Evolutionary conservation across 2,888 invertebrate species (phyloP).

Genomic region (Mythimna lalbum): DNA sequence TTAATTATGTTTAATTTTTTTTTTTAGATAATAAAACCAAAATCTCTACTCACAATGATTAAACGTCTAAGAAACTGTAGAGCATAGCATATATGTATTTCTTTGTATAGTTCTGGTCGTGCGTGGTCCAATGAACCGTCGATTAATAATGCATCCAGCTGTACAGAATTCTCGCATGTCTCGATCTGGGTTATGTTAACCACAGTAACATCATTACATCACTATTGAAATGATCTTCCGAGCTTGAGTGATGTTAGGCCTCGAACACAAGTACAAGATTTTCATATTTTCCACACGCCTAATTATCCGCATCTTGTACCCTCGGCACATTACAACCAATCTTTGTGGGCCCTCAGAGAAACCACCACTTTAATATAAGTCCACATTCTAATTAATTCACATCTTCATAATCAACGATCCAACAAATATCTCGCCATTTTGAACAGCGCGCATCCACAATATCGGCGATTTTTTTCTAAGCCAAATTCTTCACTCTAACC

Average conservation of each 20-base stretch:
- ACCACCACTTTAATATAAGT: constrained; percentile 35
- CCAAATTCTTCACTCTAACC: constrained; percentile 37
- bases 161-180: constrained; percentile 47
- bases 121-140: constrained; percentile 23
- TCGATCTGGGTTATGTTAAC: constrained; percentile 56
- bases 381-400: constrained; percentile 45
- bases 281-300: constrained; percentile 60
- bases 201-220: constrained; percentile 55
- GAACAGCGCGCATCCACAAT: constrained; percentile 27
- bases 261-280: constrained; percentile 49
- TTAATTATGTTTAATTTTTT: not conserved
- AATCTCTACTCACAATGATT: not conserved
- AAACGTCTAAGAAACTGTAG: not conserved
- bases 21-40: not conserved
- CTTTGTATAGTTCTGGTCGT: constrained; percentile 12
- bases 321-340: constrained; percentile 38
- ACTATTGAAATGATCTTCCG: constrained; percentile 51
- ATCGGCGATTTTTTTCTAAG: constrained; percentile 16
- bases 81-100: not conserved
- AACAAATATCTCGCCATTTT: constrained; percentile 29
- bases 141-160: constrained; percentile 57
- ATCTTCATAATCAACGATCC: constrained; percentile 46
- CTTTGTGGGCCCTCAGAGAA: constrained; percentile 45
- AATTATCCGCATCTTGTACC: constrained; percentile 59
- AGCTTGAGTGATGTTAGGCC: constrained; percentile 51